A percentile compares a stretch with the other conserved stretches of the same genome.
Evolutionary conservation across 2,113 vertebrate species (phyloP).

Genomic region (Silurus asotus): DNA sequence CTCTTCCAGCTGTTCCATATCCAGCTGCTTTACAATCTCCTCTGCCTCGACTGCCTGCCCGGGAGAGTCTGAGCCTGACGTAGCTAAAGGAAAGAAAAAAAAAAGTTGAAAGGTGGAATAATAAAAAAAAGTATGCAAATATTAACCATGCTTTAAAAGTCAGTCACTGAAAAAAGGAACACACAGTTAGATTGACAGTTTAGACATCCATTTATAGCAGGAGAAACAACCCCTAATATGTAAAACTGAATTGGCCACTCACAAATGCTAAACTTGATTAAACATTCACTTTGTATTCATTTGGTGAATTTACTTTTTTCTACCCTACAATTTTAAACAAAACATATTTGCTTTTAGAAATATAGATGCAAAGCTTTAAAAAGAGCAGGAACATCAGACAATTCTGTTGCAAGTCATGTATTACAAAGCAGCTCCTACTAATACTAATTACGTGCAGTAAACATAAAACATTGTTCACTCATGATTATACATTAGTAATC

Average conservation of each 20-base stretch:
- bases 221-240: neutral
- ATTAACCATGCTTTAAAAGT: neutral
- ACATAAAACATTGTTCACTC: neutral
- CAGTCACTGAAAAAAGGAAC: neutral
- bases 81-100: conserved; percentile 66
- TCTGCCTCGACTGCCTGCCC: conserved; percentile 87
- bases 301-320: too few relatives aligned
- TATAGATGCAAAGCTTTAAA: neutral
- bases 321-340: neutral
- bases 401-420: neutral
- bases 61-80: conserved; percentile 82
- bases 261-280: neutral
- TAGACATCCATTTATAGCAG: neutral
- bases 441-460: neutral
- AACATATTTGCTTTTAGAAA: neutral
- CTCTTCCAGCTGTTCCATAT: conserved; percentile 86
- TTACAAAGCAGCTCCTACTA: neutral
- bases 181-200: neutral
- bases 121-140: neutral
- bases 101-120: neutral
- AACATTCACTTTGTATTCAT: neutral
- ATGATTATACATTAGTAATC: neutral
- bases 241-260: neutral
- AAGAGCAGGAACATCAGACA: neutral
- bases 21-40: conserved; percentile 87